Evolutionary conservation across 2,888 invertebrate genomes (phyloP), one percentile per base, ranked within the genome.

Genomic region (Philaethria dido): DNA sequence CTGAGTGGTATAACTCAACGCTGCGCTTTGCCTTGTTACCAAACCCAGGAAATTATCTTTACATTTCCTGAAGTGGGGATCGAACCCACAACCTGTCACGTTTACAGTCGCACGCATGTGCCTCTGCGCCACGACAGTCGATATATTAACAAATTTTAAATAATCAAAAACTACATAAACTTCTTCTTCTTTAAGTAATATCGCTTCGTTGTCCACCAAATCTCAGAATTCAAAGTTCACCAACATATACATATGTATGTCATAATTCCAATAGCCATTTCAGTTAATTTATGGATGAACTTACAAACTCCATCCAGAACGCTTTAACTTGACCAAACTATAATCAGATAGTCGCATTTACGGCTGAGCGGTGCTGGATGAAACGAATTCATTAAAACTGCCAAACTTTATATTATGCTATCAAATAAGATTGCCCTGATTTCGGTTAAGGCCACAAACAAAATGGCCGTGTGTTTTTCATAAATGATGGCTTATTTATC

Each of bases 211-310:
- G n/a, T 25, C 9, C 8, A 33, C 33, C 33, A 6, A 29, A 60
- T 20, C 5, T 63, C 44, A 36, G 20, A 45, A 66, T 61, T 52
- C 22, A 22, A 44, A 45, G 33, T 18, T 33, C 22, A 22, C 33
- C 29, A 14, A 48, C 20, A 57, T 16, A 25, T 50, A 48, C 29
- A 29, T 59, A 67, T 59, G 44, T 62, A 63, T 59, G 52, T 59
- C 59, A 66, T 33, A 52, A 36, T 59, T 42, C 48, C 59, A 61
- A 66, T 61, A 66, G 16, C 60, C 39, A 57, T 59, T 60, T 44
- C 57, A 71, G 71, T 69, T 76, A 78, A 78, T 77, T 78, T 75
- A 78, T 78, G 77, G 67, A 71, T 69, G 59, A 75, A 75, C 75
- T 78, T 77, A 64, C 64, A 45, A 64, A 64, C 64, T 68, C 60